Conservation (phyloP, 2,113 vertebrate species). For the Malurus cyaneus region DNA sequence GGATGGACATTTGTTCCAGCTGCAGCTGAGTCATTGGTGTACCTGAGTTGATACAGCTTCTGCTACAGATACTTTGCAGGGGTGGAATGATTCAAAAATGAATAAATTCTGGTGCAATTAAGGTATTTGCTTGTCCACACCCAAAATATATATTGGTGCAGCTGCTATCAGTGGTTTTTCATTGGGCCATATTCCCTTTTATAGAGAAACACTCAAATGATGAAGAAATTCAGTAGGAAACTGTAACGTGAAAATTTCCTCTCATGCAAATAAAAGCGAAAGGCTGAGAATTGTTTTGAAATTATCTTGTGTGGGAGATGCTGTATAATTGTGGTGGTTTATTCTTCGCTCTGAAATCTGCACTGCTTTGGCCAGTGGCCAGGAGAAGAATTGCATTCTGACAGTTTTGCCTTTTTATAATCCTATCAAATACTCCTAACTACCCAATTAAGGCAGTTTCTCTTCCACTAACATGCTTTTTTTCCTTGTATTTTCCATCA, state of each 20-base stretch:
- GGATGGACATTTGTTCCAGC: not conserved
- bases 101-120: not conserved
- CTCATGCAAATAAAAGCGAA: not conserved
- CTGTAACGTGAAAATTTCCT: not conserved
- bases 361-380: conserved; percentile 11
- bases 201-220: not conserved
- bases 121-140: not conserved
- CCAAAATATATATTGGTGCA: not conserved
- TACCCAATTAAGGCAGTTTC: conserved; percentile 7
- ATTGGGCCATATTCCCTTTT: not conserved
- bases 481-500: conserved; percentile 24
- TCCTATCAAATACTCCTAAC: conserved; percentile 21
- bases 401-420: conserved; percentile 29
- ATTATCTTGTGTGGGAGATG: not conserved
- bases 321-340: not conserved
- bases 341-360: not conserved
- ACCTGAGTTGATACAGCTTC: not conserved
- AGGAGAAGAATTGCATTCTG: not conserved
- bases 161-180: not conserved
- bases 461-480: conserved; percentile 29
- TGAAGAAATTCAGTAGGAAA: not conserved
- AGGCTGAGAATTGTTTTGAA: not conserved
- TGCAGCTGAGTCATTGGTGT: not conserved
- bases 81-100: not conserved
- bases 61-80: not conserved